Conservation (phyloP, 2,888 invertebrate genomes). For the Dysmachus trigonus region DNA sequence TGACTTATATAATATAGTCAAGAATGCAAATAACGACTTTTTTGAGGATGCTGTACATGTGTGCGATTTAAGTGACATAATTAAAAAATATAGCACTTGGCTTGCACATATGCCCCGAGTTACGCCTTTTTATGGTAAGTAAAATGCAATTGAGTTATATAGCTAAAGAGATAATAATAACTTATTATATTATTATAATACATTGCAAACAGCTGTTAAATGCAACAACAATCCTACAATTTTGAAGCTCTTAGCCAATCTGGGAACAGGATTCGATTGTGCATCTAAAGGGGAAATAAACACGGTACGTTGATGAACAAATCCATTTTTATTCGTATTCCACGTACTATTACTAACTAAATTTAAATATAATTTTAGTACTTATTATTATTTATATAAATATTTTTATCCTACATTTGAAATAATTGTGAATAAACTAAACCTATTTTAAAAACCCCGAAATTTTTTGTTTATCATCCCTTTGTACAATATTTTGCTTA, state of each 20-base stretch:
- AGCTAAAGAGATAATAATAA: not conserved
- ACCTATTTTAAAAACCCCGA: too few species aligned
- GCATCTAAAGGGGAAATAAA: slow-evolving; percentile 94
- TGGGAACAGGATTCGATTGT: slow-evolving; percentile 96
- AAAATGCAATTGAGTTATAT: not conserved
- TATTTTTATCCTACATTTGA: too few species aligned
- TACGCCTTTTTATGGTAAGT: slow-evolving; percentile 87
- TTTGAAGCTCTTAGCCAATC: slow-evolving; percentile 82
- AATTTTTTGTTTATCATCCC: too few species aligned
- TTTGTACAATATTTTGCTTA: too few species aligned
- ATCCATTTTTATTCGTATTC: not conserved
- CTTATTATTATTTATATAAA: not conserved
- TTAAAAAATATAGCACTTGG: slow-evolving; percentile 85
- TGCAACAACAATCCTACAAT: slow-evolving; percentile 91
- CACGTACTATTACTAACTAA: not conserved
- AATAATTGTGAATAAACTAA: too few species aligned
- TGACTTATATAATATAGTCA: not conserved
- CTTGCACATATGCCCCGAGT: slow-evolving; percentile 84
- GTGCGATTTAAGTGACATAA: slow-evolving; percentile 86
- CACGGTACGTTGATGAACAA: slow-evolving; percentile 70
- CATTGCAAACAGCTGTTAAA: slow-evolving; percentile 81
- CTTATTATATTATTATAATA: not conserved
- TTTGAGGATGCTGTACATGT: slow-evolving; percentile 91
- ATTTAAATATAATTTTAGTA: not conserved
- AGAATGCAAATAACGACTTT: not conserved